Conservation (phyloP, 1,140 invertebrate species). For the Cherax destructor region DNA sequence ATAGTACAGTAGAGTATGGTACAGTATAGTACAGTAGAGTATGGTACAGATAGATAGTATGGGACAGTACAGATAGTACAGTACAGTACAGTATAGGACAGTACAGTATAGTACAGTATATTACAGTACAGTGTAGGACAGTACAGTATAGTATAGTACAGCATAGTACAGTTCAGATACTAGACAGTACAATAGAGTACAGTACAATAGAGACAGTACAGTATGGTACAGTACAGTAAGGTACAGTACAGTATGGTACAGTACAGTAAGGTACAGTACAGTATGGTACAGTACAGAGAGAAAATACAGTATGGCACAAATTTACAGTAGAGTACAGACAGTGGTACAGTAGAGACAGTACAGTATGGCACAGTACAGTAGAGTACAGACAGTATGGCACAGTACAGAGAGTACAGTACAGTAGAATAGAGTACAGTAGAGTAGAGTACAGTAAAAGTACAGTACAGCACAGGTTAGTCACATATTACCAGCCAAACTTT, state of each 20-base stretch:
- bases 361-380: too few species aligned
- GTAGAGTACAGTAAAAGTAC: too few species aligned
- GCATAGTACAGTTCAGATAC: conserved; percentile 72
- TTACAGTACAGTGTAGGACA: too few species aligned
- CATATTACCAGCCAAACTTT: too few species aligned
- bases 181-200: conserved; percentile 72
- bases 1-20: background rate
- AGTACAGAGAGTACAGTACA: too few species aligned
- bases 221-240: conserved; percentile 69
- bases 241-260: conserved; percentile 71
- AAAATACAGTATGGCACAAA: conserved; percentile 71
- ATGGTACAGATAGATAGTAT: conserved; percentile 40
- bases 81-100: conserved; percentile 61
- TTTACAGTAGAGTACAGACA: conserved; percentile 65
- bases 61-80: conserved; percentile 63
- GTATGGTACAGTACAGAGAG: conserved; percentile 71
- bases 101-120: conserved; percentile 17
- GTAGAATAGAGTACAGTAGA: too few species aligned
- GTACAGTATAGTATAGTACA: conserved; percentile 68
- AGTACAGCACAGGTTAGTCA: too few species aligned
- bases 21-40: conserved; percentile 16
- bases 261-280: conserved; percentile 71
- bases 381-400: too few species aligned
- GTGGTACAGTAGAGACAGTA: too few species aligned
- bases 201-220: conserved; percentile 71